These are phyloP conservation scores for Torymus tubicola DNA, from an alignment of 2,888 invertebrate species.

Conservation along the genomic window DNA sequence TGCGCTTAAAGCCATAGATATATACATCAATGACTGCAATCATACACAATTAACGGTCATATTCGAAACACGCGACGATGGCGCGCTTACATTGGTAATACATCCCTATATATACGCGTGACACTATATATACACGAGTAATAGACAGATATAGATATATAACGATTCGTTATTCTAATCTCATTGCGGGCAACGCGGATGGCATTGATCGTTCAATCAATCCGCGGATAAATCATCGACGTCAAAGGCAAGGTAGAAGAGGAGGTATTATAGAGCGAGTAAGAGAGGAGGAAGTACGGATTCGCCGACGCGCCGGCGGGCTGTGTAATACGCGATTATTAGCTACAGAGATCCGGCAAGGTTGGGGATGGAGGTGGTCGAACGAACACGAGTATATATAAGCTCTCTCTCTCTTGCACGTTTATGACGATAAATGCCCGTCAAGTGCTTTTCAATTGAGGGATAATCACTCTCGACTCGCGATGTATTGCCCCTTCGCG, in stretches of 20 bases:
- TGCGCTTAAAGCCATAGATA: too few species aligned
- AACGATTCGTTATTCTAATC: slow-evolving; percentile 48
- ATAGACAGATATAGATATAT: slow-evolving; percentile 22
- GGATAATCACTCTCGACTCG: slow-evolving; percentile 53
- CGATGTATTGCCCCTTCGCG: background rate
- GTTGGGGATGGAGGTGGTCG: background rate
- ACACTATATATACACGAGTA: background rate
- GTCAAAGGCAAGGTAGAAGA: slow-evolving; percentile 24
- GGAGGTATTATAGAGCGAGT: background rate
- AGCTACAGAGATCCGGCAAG: background rate
- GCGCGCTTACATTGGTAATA: slow-evolving; percentile 19
- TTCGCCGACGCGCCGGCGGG: slow-evolving; percentile 5
- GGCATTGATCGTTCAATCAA: slow-evolving; percentile 43
- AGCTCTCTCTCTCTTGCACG: slow-evolving; percentile 23
- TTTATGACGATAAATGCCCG: slow-evolving; percentile 54
- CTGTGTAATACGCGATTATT: slow-evolving; percentile 15
- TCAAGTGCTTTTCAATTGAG: slow-evolving; percentile 62
- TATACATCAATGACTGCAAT: background rate
- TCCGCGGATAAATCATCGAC: slow-evolving; percentile 40
- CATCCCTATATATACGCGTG: background rate
- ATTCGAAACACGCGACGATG: slow-evolving; percentile 16
- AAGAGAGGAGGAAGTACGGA: too few species aligned
- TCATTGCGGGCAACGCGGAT: background rate
- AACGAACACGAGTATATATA: background rate
- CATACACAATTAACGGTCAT: slow-evolving; percentile 15